phyloP scores from a whole-genome alignment of 1,140 invertebrate species.

The Heliconius himera region DNA sequence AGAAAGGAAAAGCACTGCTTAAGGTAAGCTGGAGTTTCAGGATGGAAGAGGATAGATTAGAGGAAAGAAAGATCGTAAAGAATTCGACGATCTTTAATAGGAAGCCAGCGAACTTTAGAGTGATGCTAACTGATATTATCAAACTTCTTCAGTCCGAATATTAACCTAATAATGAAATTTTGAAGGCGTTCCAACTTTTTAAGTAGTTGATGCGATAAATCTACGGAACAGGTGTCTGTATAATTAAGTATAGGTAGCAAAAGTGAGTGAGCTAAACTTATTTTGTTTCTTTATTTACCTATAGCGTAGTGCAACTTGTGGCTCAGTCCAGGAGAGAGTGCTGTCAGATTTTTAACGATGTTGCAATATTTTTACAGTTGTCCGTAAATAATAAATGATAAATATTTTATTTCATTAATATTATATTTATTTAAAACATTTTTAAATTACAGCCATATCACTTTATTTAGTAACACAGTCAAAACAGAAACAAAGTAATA shows the following conservation, averaged over 20 bases:
- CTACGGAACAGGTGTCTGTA: not conserved
- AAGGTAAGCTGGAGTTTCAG: no score
- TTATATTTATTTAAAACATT: not conserved
- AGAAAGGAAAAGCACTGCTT: no score
- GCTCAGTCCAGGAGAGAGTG: not conserved
- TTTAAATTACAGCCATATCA: constrained; percentile 1
- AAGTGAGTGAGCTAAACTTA: no score
- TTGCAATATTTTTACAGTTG: not conserved
- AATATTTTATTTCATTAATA: not conserved
- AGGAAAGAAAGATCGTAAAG: no score
- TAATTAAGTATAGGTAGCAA: no score
- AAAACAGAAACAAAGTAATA: not conserved
- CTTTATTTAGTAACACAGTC: not conserved
- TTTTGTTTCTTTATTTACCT: not conserved
- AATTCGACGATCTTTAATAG: not conserved
- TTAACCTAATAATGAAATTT: not conserved
- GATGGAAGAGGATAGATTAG: no score
- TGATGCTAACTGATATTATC: not conserved
- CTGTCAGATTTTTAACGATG: not conserved
- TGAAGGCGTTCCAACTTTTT: not conserved
- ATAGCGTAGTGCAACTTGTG: not conserved
- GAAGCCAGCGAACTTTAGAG: not conserved
- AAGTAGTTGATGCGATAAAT: not conserved
- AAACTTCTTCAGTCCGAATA: not conserved
- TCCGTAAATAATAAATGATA: not conserved